These are phyloP conservation scores for Eristalinus sepulchralis DNA, from an alignment of 2,888 invertebrate species.

Conservation along the genomic window DNA sequence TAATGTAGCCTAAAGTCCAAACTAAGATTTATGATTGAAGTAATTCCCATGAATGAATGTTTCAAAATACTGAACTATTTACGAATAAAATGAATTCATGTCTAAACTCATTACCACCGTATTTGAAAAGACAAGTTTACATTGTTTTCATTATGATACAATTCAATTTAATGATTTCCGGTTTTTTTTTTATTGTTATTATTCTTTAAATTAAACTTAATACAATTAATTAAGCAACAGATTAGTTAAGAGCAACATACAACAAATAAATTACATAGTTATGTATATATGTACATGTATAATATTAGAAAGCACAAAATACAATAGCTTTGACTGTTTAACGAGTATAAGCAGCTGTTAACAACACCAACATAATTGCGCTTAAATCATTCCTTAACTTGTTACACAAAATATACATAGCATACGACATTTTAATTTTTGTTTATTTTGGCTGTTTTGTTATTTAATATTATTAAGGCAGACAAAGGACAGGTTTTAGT, in stretches of 20 bases:
- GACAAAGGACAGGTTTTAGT: constrained; percentile 16
- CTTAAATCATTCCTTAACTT: constrained; percentile 18
- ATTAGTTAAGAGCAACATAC: constrained; percentile 9
- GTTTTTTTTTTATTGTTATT: neutral
- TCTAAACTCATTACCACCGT: neutral
- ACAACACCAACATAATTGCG: constrained; percentile 6
- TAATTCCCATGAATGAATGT: neutral
- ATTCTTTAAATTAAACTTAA: neutral
- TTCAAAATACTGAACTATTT: neutral
- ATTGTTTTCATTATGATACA: neutral
- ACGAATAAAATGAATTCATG: neutral
- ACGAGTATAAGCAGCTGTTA: constrained; percentile 1
- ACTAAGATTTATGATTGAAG: neutral
- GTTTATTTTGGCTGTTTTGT: neutral
- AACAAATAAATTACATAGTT: constrained; percentile 9
- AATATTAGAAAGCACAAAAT: constrained; percentile 9
- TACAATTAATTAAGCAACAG: neutral
- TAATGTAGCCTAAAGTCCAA: neutral
- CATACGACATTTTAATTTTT: neutral
- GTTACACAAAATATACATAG: constrained; percentile 25
- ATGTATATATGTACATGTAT: neutral
- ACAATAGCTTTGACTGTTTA: neutral
- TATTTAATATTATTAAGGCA: neutral
- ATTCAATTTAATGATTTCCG: neutral
- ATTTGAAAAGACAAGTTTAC: neutral